phyloP scores from a whole-genome alignment of 2,113 vertebrate species.

The Platysternon megacephalum region DNA sequence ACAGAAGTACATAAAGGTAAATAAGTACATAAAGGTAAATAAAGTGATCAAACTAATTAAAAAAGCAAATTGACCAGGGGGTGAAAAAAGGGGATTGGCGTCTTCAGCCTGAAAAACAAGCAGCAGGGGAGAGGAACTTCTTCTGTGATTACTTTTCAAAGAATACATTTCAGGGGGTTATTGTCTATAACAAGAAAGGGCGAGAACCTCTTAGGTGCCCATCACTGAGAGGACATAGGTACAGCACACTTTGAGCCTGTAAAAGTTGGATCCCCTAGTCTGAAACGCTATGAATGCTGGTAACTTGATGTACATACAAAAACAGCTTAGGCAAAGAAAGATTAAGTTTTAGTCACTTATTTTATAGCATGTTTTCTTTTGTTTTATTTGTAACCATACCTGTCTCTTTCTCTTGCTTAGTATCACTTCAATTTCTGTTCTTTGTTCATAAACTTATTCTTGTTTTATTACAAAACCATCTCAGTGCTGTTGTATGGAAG shows the following conservation, averaged over 20 bases:
- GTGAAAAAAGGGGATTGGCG: background rate
- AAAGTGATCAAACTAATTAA: background rate
- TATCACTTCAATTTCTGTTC: no score
- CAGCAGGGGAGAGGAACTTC: background rate
- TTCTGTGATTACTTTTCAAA: background rate
- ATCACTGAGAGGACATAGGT: background rate
- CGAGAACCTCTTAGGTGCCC: background rate
- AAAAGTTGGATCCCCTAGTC: background rate
- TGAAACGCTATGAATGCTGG: background rate
- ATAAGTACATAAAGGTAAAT: background rate
- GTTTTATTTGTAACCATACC: no score
- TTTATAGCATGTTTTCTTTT: no score
- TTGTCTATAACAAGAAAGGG: background rate
- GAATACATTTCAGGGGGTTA: background rate
- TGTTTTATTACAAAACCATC: no score
- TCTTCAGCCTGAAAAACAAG: background rate
- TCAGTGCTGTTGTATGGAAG: no score
- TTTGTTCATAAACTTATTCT: no score
- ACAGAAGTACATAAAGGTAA: background rate
- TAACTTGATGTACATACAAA: no score
- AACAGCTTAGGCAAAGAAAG: no score
- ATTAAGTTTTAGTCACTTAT: no score
- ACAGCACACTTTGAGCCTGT: background rate
- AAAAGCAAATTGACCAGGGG: background rate
- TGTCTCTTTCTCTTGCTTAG: no score